A percentile compares a stretch with the other conserved stretches of the same genome.
Conservation (phyloP, 53 echinoderm and acorn worm genomes). For the Henricia sp. region DNA sequence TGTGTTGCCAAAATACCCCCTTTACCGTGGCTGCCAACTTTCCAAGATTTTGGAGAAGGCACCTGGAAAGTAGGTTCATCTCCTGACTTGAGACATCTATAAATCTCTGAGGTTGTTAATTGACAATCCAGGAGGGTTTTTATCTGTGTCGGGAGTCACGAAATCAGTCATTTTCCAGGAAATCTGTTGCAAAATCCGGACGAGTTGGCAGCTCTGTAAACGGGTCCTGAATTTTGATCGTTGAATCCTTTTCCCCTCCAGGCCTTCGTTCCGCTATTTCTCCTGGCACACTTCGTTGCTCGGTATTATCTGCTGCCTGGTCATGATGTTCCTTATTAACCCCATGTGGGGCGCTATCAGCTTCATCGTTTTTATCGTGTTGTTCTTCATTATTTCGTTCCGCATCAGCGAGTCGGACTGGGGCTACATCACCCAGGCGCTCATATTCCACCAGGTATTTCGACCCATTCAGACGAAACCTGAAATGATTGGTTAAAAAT, state of each 20-base stretch:
- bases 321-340: slow-evolving; percentile 97
- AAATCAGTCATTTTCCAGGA: no score
- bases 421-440: slow-evolving; percentile 97
- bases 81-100: no score
- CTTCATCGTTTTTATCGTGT: slow-evolving; percentile 75
- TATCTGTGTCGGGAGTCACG: no score
- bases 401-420: slow-evolving; percentile 78
- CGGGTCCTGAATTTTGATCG: neutral
- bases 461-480: neutral
- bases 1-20: no score
- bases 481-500: no score
- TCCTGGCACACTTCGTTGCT: slow-evolving; percentile 87
- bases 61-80: no score
- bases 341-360: slow-evolving; percentile 76
- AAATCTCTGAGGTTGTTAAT: no score
- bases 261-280: slow-evolving; percentile 92
- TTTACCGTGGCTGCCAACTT: no score
- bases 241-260: slow-evolving; percentile 27
- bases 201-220: neutral
- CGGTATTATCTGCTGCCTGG: slow-evolving; percentile 82
- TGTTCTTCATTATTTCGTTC: slow-evolving; percentile 78
- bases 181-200: neutral
- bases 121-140: no score
- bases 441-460: slow-evolving; percentile 94
- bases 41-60: no score